These are phyloP conservation scores for Murina feae DNA, from an alignment of 2,113 vertebrate genomes.

Conservation along the genomic window DNA sequence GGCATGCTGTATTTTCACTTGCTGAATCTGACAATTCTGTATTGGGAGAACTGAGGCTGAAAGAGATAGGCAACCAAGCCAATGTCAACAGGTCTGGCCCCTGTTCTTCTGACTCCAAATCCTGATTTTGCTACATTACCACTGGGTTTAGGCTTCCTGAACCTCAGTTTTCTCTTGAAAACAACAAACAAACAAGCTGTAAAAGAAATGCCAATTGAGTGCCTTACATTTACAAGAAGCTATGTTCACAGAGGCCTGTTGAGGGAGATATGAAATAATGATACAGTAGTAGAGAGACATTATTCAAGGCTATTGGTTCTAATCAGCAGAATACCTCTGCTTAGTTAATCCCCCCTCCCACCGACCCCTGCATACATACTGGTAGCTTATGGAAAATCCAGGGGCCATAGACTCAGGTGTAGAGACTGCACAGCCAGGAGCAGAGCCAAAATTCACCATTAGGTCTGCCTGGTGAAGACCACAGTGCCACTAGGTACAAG, in stretches of 20 bases:
- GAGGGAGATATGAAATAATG: not conserved
- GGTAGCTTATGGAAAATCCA: not conserved
- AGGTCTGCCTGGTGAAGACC: not conserved
- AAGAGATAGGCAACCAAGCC: not conserved
- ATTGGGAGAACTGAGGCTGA: not conserved
- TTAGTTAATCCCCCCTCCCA: not conserved
- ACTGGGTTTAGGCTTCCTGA: not conserved
- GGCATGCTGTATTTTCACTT: not conserved
- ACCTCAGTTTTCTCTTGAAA: not conserved
- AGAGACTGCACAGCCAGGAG: not conserved
- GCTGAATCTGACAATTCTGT: not conserved
- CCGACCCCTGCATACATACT: not conserved
- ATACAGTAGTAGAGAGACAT: not conserved
- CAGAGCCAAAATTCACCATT: not conserved
- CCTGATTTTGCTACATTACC: not conserved
- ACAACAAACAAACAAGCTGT: not conserved
- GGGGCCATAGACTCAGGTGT: not conserved
- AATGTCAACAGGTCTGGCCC: not conserved
- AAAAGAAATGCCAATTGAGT: not conserved
- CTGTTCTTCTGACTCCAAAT: not conserved
- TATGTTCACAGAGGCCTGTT: not conserved
- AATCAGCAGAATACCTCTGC: not conserved
- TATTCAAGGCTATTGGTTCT: not conserved
- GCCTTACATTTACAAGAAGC: not conserved
- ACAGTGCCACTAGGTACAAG: not conserved